Conservation (phyloP, 2,113 vertebrate species). For the Steatornis caripensis region DNA sequence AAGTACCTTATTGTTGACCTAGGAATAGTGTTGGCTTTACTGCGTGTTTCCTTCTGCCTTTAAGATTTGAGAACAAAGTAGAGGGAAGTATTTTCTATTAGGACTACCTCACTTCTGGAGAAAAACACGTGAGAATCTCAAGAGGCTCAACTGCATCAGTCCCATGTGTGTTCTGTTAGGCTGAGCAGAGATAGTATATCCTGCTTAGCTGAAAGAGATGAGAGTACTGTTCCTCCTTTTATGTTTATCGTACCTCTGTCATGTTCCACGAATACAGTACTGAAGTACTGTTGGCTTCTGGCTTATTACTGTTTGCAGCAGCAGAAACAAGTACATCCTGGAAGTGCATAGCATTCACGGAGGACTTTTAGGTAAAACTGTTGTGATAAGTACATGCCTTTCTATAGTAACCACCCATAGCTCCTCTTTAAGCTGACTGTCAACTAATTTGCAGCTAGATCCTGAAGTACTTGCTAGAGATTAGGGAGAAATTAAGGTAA, state of each 20-base stretch:
- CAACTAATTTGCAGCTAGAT: not conserved
- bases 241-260: not conserved
- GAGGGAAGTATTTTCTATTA: not conserved
- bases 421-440: not conserved
- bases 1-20: not conserved
- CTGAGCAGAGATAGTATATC: not conserved
- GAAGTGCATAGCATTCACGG: not conserved
- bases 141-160: not conserved
- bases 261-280: not conserved
- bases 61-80: not conserved
- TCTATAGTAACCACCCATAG: not conserved
- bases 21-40: not conserved
- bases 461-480: not conserved
- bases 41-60: not conserved
- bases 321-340: not conserved
- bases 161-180: not conserved
- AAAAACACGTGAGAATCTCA: not conserved
- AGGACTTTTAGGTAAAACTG: not conserved
- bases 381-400: not conserved
- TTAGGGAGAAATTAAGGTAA: not conserved
- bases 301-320: not conserved
- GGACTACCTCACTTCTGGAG: not conserved
- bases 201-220: not conserved
- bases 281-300: not conserved
- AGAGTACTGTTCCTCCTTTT: not conserved